Evolutionary conservation across 2,113 vertebrate species (phyloP), one percentile per base, ranked within the genome.

Genomic region (Rousettus leschenaultii): DNA sequence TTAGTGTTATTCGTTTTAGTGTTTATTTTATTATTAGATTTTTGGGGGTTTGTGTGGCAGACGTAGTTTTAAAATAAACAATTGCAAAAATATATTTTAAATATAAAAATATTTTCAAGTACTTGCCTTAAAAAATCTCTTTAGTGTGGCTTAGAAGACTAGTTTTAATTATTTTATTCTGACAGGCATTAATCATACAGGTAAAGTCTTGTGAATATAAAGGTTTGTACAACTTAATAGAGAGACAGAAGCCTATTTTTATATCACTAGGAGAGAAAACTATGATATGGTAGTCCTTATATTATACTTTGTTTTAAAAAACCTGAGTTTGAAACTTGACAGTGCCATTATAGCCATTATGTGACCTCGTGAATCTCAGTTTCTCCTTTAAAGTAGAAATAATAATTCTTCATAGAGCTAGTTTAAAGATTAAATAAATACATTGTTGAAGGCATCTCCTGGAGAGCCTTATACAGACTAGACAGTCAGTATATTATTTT

Each of bases 341-440:
- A 63, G 5, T 78, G 55, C 33, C 7, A 33, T 2, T 73, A 21
- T 24, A 92, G 38, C 35, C 24, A 1, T 88, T 75, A 26, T 89
- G 30, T 94, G 51, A 86, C 48, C n/a, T 40, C 15, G 55, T 89
- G 53, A 89, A 43, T 28, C 16, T 89, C 38, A n/a, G 40, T 61
- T 55, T 73, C 53, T 77, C 75, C 22, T 82, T 89, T 79, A 88
- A 95, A 89, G 65, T 93, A n/a, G 40, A 95, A 77, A 45, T 91
- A 84, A 66, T 77, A 74, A 30, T 80, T 43, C 26, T 66, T 92
- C n/a, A 19, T 28, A 95, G n/a, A 65, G 43, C 26, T 87, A 15
- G n/a, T 95, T 95, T 66, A 92, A 85, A 15, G 40, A 73, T 95
- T 94, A 97, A 87, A 43, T 87, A 14, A 68, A 40, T 70, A 30